phyloP scores from a whole-genome alignment of 2,797 vertebrate genomes.

The Microctenopoma lineatum region DNA sequence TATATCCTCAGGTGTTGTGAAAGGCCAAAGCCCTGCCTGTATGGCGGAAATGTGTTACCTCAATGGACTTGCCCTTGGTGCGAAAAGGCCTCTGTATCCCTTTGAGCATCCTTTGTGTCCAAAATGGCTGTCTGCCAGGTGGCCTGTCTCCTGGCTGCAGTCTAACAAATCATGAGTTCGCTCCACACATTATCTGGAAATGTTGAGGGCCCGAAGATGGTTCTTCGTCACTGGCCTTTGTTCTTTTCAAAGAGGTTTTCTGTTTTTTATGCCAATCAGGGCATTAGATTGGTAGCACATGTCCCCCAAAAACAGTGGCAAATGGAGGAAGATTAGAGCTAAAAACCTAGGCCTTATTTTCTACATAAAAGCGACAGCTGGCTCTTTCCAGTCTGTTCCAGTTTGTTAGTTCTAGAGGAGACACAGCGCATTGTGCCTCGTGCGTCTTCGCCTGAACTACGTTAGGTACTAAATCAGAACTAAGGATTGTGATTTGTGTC shows the following conservation, averaged over 20 bases:
- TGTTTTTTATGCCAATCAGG: slow-evolving; percentile 46
- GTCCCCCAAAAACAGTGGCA: slow-evolving; percentile 14
- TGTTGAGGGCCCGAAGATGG: slow-evolving; percentile 35
- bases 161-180: slow-evolving; percentile 39
- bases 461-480: not conserved
- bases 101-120: slow-evolving; percentile 26
- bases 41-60: slow-evolving; percentile 15
- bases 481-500: not conserved
- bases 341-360: slow-evolving; percentile 23
- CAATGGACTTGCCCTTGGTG: slow-evolving; percentile 1
- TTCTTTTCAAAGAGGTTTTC: slow-evolving; percentile 46
- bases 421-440: not conserved
- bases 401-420: slow-evolving; percentile 18
- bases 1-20: not conserved
- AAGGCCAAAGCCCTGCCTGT: slow-evolving; percentile 3
- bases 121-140: slow-evolving; percentile 43
- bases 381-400: slow-evolving; percentile 19
- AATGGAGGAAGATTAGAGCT: slow-evolving; percentile 37
- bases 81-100: slow-evolving; percentile 18
- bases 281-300: slow-evolving; percentile 34
- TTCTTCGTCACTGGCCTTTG: slow-evolving; percentile 49
- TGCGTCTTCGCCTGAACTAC: slow-evolving; percentile 7
- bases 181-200: slow-evolving; percentile 33
- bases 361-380: slow-evolving; percentile 38
- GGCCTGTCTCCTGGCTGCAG: slow-evolving; percentile 49